Conservation (phyloP, 2,113 vertebrate species). For the Labrus mixtus region DNA sequence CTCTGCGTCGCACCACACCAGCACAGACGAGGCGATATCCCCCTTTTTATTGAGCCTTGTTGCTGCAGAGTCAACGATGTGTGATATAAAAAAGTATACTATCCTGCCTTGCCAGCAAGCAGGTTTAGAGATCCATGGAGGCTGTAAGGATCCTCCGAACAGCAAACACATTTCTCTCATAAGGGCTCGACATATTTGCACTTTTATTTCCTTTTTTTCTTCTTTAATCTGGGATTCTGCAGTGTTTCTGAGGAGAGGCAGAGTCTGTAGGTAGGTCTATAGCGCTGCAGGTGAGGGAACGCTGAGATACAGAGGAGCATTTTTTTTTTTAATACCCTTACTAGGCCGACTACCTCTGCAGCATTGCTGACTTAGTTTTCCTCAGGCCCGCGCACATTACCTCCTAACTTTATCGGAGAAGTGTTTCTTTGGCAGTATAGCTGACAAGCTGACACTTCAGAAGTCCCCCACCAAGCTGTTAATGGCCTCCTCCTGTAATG, state of each 20-base stretch:
- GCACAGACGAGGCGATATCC: conserved; percentile 61
- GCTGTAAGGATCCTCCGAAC: conserved; percentile 10
- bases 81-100: conserved; percentile 62
- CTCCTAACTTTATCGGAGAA: conserved; percentile 40
- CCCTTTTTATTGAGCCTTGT: conserved; percentile 72
- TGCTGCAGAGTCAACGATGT: conserved; percentile 76
- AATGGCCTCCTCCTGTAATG: conserved; percentile 40
- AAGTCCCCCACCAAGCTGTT: conserved; percentile 44
- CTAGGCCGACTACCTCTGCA: conserved; percentile 48
- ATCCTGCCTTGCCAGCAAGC: conserved; percentile 45
- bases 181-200: background rate
- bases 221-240: conserved; percentile 24
- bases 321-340: conserved; percentile 42
- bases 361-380: conserved; percentile 15
- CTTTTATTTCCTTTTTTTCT: conserved; percentile 16
- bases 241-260: conserved; percentile 30
- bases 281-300: conserved; percentile 41
- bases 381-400: conserved; percentile 9
- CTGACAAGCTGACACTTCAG: conserved; percentile 60
- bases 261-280: conserved; percentile 25
- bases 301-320: conserved; percentile 12
- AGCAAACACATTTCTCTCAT: conserved; percentile 17
- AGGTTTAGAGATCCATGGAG: conserved; percentile 17
- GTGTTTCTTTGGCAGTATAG: conserved; percentile 44
- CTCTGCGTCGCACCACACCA: conserved; percentile 53